A percentile compares a stretch with the other conserved stretches of the same genome.
phyloP scores from a whole-genome alignment of 2,113 vertebrate species.

The Epinephelus fuscoguttatus region DNA sequence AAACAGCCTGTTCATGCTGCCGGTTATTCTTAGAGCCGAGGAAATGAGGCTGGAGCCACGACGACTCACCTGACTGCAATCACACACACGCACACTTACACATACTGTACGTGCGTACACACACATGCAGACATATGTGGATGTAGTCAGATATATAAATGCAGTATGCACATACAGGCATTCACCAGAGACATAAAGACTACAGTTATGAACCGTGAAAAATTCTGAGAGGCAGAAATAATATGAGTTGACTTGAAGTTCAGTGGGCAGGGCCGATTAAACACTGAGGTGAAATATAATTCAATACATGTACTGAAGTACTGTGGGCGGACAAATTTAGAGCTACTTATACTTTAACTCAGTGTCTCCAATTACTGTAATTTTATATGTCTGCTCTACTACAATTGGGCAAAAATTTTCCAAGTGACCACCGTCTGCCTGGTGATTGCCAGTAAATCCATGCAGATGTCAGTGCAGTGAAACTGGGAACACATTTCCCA shows the following conservation, averaged over 20 bases:
- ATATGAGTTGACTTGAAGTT: not conserved
- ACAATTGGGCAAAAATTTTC: no score
- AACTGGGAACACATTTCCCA: no score
- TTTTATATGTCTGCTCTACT: no score
- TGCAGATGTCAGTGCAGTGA: no score
- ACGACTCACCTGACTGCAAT: constrained; percentile 37
- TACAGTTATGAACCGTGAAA: not conserved
- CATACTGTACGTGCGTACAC: constrained; percentile 12
- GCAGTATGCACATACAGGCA: not conserved
- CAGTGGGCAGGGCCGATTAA: not conserved
- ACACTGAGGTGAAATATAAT: not conserved
- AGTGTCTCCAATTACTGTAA: no score
- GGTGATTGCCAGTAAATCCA: no score
- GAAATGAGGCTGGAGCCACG: constrained; percentile 53
- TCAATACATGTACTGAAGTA: not conserved
- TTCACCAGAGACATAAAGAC: not conserved
- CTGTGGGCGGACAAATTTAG: no score
- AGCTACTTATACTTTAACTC: no score
- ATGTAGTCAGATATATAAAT: not conserved
- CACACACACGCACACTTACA: constrained; percentile 10
- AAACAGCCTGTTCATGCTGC: constrained; percentile 39
- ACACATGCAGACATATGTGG: not conserved
- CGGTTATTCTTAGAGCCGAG: constrained; percentile 44
- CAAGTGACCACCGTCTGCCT: no score
- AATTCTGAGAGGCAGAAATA: constrained; percentile 6